Evolutionary conservation across 2,113 vertebrate genomes (phyloP), one percentile per base, ranked within the genome.

Genomic region (Amia ocellicauda): DNA sequence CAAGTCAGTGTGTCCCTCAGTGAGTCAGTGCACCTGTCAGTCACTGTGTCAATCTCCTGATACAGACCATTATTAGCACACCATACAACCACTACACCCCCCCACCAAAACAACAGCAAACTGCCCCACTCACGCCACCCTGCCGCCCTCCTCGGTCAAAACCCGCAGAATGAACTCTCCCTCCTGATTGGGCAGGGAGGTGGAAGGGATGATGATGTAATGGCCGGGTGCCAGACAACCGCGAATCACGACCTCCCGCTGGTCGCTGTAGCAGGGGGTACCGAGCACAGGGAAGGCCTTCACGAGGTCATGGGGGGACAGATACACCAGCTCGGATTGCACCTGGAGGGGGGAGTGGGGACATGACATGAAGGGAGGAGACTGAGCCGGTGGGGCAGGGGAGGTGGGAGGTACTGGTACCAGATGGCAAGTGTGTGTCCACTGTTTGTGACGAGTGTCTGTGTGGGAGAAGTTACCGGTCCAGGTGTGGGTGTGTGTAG

Each of bases 171-270:
- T 78, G 68, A 90, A 91, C 7, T 71, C 63, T 14, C 85, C 85
- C 53, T 78, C 68, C 70, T 83, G 78, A 17, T 80, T 82, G 62
- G 62, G 50, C 29, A 74, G 31, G 0, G 31, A 11, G 2, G 81
- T 80, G 2, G 80, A 80, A 0, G 89, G 80, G 70, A 90, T 66
- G 68, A 91, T 84, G 76, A 90, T 55, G 71, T 91, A 91, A 17
- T 13, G n/a, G 1, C 89, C 88, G 0, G 83, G 82, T 0, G 81
- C 74, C 0, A 91, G 79, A 9, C 68, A 53, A 24, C 74, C 60
- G 0, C 80, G 78, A 0, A 89, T 63, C 42, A 89, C 81, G 0
- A 87, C 70, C 61, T 91, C 90, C 9, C 75, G 69, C 2, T 70
- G 74, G 0, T 61, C 20, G 1, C 41, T 58, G 70, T 84, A 80